phyloP scores from a whole-genome alignment of 2,797 vertebrate species.

The Notolabrus celidotus region DNA sequence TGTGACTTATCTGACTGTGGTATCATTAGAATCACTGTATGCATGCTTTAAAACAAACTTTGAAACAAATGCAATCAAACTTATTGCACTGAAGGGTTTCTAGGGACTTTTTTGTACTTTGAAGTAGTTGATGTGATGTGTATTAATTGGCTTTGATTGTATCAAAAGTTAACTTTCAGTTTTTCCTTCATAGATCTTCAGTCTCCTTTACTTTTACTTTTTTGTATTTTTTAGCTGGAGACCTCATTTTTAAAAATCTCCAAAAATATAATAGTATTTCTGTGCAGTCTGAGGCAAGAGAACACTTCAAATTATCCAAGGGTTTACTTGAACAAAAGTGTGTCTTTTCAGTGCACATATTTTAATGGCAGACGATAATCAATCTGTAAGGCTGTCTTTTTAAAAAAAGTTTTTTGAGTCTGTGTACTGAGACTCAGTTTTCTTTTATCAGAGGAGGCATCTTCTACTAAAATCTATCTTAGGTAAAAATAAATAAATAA shows the following conservation, averaged over 20 bases:
- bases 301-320: too few relatives aligned
- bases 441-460: background rate
- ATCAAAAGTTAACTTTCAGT: background rate
- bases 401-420: background rate
- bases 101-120: background rate
- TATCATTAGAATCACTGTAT: background rate
- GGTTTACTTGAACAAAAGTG: too few relatives aligned
- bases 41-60: slow-evolving; percentile 3
- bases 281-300: too few relatives aligned
- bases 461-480: background rate
- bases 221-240: background rate
- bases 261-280: too few relatives aligned
- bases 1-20: background rate
- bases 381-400: background rate
- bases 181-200: background rate
- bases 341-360: too few relatives aligned
- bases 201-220: background rate
- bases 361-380: background rate
- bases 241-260: background rate
- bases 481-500: background rate
- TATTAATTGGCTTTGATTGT: background rate
- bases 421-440: background rate
- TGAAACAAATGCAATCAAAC: background rate
- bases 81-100: background rate
- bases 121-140: background rate